Conservation (phyloP, 2,888 invertebrate genomes). For the Diarsia mendica region DNA sequence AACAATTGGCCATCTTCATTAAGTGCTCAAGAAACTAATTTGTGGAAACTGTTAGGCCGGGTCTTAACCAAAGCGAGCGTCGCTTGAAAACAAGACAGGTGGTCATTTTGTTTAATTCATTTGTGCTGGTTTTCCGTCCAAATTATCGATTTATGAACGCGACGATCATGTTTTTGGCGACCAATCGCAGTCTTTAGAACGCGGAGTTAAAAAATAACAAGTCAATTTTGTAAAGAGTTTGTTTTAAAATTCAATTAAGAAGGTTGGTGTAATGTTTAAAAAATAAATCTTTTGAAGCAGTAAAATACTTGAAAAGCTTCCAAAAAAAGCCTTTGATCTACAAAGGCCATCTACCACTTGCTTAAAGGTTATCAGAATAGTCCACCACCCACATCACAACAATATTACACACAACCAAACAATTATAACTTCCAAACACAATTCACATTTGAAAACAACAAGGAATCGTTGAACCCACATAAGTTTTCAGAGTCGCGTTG, state of each 20-base stretch:
- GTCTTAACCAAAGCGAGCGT: not conserved
- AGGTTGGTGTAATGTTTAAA: too few species aligned
- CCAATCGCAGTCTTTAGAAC: not conserved
- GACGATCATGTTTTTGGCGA: not conserved
- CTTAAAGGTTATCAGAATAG: not conserved
- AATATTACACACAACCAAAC: constrained; percentile 2
- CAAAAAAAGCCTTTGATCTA: too few species aligned
- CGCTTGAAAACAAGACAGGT: too few species aligned
- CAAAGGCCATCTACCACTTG: not conserved
- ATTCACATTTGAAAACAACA: constrained; percentile 40
- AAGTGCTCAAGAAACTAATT: constrained; percentile 20
- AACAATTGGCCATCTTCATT: constrained; percentile 49
- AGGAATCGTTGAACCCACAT: constrained; percentile 42
- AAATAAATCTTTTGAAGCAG: too few species aligned
- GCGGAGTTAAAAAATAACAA: not conserved
- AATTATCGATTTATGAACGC: not conserved
- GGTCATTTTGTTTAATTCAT: too few species aligned
- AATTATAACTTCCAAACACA: constrained; percentile 1
- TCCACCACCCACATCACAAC: constrained; percentile 1
- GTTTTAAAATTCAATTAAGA: too few species aligned
- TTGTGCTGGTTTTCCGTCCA: not conserved
- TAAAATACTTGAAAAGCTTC: too few species aligned
- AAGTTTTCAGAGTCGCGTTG: constrained; percentile 40
- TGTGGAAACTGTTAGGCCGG: constrained; percentile 5
- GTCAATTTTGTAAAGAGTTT: too few species aligned